A percentile compares a stretch with the other conserved stretches of the same genome.
Evolutionary conservation across 2,797 vertebrate species (phyloP).

Genomic region (Lepus oiostolus): DNA sequence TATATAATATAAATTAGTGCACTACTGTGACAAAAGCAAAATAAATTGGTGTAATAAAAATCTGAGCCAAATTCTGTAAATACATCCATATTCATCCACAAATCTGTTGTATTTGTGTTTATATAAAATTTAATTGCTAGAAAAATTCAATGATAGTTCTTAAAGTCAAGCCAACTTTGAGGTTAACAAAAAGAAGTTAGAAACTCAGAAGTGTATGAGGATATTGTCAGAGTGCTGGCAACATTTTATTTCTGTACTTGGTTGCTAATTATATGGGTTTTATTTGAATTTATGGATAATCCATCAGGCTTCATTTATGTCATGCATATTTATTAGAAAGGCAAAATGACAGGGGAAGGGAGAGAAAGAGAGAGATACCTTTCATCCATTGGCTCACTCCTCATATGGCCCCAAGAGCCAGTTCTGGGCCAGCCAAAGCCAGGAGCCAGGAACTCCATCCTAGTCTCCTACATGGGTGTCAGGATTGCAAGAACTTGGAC

Average conservation of each 20-base stretch:
- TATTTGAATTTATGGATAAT: background rate
- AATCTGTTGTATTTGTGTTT: background rate
- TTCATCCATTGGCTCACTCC: no score
- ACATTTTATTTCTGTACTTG: background rate
- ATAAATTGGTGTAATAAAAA: conserved; percentile 6
- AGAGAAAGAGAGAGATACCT: no score
- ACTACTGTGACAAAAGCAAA: background rate
- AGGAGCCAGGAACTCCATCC: no score
- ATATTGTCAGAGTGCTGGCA: background rate
- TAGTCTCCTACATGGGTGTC: no score
- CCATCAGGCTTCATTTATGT: background rate
- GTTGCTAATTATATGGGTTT: background rate
- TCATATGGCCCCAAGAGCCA: no score
- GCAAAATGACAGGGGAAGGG: no score
- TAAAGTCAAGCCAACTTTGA: background rate
- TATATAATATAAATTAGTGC: background rate
- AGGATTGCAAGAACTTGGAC: no score
- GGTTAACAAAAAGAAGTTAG: background rate
- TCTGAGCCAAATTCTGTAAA: background rate
- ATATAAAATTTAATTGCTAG: background rate
- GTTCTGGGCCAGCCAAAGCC: no score
- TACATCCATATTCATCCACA: background rate
- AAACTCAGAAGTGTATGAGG: background rate
- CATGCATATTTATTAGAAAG: no score
- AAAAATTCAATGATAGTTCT: background rate